Base-by-base conservation (phyloP, 2,888 invertebrate genomes). In the Pristionchus maxplancki region DNA sequence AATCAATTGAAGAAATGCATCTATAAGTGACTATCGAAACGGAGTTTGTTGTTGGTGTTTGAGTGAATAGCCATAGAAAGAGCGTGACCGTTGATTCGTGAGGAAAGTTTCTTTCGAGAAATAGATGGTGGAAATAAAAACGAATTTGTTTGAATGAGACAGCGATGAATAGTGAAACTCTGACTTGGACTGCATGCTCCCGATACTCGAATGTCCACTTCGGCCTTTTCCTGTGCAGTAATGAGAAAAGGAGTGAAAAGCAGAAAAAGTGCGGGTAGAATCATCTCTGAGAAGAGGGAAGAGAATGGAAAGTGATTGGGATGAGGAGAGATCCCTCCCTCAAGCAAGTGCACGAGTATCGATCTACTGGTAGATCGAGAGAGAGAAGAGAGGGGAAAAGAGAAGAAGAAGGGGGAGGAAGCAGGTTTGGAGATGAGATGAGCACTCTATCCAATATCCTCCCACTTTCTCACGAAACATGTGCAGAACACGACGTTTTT, bases 161-260 rank as follows among this genome's bases (percentile, higher is more conserved):
- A 28, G 31, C 15, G 44, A 64, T 64, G 37, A n/a, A 85, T n/a
- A 64, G 17, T 62, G 11, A n/a, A 64, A 48, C 44, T 91, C 94
- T 90, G 37, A 94, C 94, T 92, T 78, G 94, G 94, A 87, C 93
- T 93, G 88, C 94, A 94, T 62, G 94, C 94, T 89, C 94, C 94
- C 28, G 93, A 93, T 24, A 94, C 94, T 71, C 93, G 91, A 87
- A 94, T 94, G 89, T 94, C 93, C 20, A 94, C 94, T 89, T 94
- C 94, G 78, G 94, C 94, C 82, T 92, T 92, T 83, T 94, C 94
- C 87, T 94, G 93, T 64, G 89, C 91, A 31, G 28, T 13, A 20
- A 48, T 11, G 37, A 85, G 17, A 44, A 17, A 17, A n/a, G 85
- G 85, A 64, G 31, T 24, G 44, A 85, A 37, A n/a, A 64, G 17